Evolutionary conservation across 2,797 vertebrate species (phyloP).

Genomic region (Artibeus jamaicensis): DNA sequence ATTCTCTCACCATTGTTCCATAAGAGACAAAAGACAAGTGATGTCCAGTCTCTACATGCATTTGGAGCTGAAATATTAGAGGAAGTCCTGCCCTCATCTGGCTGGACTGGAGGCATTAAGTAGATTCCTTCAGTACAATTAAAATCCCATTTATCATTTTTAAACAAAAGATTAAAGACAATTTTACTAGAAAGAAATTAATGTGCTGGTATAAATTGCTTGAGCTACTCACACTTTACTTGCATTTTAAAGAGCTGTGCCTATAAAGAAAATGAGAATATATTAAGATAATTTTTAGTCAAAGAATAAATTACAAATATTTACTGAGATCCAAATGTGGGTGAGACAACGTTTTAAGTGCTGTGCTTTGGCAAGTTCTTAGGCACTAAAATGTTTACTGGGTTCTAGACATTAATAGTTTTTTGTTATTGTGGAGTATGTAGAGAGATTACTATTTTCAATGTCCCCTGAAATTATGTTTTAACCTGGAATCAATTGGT

Average conservation of each 20-base stretch:
- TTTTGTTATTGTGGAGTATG: not conserved
- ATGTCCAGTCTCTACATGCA: not conserved
- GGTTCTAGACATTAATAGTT: not conserved
- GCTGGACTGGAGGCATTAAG: not conserved
- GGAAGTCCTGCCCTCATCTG: not conserved
- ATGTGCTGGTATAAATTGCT: not conserved
- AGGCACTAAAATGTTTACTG: not conserved
- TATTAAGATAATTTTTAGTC: not conserved
- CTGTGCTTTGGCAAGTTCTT: not conserved
- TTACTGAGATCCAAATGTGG: not conserved
- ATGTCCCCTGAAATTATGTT: not conserved
- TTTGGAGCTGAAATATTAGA: not conserved
- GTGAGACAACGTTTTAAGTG: not conserved
- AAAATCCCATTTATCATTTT: conserved; percentile 15
- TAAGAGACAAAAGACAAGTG: not conserved
- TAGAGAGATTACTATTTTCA: not conserved
- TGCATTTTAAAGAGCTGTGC: not conserved
- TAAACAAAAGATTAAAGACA: conserved; percentile 13
- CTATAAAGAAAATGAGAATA: not conserved
- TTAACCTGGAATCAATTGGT: not conserved
- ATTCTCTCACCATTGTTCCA: not conserved
- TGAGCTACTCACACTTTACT: not conserved
- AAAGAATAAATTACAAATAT: conserved; percentile 36
- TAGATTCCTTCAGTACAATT: not conserved
- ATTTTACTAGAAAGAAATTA: conserved; percentile 20